These are phyloP conservation scores for Oxyruncus cristatus DNA, from an alignment of 2,113 vertebrate species.

Conservation along the genomic window DNA sequence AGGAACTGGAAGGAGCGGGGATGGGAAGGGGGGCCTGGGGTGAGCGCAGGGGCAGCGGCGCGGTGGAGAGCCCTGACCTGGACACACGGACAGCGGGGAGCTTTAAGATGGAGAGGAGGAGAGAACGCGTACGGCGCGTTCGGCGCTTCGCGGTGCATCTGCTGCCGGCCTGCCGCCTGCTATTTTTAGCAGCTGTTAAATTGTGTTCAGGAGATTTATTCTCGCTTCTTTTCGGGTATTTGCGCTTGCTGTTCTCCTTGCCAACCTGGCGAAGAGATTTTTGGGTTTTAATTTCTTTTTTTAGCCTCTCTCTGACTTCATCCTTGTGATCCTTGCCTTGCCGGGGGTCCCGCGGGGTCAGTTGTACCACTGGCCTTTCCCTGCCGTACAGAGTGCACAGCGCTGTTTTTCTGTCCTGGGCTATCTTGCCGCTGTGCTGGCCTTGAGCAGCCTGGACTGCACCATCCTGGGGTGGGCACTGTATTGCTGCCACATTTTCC, in stretches of 20 bases:
- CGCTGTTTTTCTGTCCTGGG: background rate
- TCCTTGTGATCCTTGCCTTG: background rate
- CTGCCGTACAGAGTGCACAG: accelerated
- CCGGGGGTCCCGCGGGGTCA: accelerated
- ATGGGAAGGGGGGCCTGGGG: accelerated
- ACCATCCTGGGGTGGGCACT: background rate
- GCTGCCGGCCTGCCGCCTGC: background rate
- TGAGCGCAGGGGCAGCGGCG: background rate
- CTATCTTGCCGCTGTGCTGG: background rate
- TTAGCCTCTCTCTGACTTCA: background rate
- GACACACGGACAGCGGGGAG: background rate
- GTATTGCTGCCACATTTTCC: background rate
- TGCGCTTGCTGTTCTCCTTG: background rate
- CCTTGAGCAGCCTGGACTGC: background rate
- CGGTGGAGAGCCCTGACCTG: background rate
- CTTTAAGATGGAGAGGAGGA: background rate
- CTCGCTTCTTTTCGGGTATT: background rate
- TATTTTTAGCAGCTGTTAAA: background rate
- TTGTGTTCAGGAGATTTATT: background rate
- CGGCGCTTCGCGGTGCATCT: background rate
- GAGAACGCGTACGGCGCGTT: accelerated
- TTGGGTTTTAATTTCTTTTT: background rate
- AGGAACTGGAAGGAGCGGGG: background rate
- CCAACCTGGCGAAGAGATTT: background rate
- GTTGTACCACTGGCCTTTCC: background rate